Base-by-base conservation (phyloP, 2,797 vertebrate species). In the Columba guinea region DNA sequence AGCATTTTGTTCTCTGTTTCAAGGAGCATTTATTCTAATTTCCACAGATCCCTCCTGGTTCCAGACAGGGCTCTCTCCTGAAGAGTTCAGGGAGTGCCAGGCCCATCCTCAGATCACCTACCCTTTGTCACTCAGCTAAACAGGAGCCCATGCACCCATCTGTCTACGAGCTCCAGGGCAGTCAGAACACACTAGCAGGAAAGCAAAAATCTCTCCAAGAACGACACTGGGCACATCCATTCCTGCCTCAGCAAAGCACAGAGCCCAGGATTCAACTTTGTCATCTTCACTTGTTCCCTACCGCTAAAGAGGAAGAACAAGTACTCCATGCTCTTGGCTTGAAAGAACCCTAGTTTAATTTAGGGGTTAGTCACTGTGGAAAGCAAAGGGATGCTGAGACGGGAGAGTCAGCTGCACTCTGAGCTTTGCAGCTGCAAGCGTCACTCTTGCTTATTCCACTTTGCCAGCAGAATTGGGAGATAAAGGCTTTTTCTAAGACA, bases 401-500 rank as follows among this genome's bases (percentile, higher is more conserved):
- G 76, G 32, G 52, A 68, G 60, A 21, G n/a, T 86, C 77, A 89
- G 84, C 89, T 86, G 81, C 77, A 69, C 60, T 73, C 64, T 30
- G 46, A 83, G 92, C 27, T 77, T 70, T 74, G 80, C 76, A 93
- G 90, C 79, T 93, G 89, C 63, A 86, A 79, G n/a, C 8, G 0
- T 63, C 84, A 39, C 53, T 92, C 62, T 67, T 0, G 2, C 41
- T 82, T 51, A 58, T 87, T 84, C 75, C 51, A 62, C 84, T 84
- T 59, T 71, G 74, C 89, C 81, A 87, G 84, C 74, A 78, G 82
- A 84, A 90, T 3, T 52, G 87, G 65, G 87, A 78, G 74, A 90
- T 74, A 90, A 92, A 93, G 73, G 58, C 62, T 75, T 64, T 79
- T 93, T 80, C 90, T 74, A 84, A 84, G 78, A 84, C 44, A 82